Conservation (phyloP, 2,797 vertebrate genomes). For the Prunella strophiata region DNA sequence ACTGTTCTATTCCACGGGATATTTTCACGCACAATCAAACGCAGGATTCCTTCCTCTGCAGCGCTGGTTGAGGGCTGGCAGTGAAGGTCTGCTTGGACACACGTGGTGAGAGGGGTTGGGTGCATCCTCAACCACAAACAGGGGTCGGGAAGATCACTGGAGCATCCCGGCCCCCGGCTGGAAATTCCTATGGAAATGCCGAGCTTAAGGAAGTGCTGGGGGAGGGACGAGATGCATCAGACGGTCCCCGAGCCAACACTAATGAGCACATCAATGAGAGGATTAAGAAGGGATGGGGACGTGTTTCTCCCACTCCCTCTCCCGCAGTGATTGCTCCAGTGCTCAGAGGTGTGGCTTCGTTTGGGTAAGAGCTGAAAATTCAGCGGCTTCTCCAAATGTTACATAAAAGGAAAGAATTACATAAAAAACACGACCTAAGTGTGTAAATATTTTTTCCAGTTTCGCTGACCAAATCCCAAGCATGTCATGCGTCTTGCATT, state of each 20-base stretch:
- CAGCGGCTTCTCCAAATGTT: conserved; percentile 47
- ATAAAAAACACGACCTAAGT: conserved; percentile 14
- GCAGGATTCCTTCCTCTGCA: neutral
- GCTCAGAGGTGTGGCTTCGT: conserved; percentile 53
- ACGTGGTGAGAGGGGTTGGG: neutral
- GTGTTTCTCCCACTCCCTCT: neutral
- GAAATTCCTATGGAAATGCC: neutral
- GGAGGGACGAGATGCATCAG: conserved; percentile 5
- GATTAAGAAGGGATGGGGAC: conserved; percentile 7
- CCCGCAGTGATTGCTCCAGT: neutral
- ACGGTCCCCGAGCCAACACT: neutral
- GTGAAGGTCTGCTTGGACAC: neutral
- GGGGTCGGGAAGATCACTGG: neutral
- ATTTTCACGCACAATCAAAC: neutral
- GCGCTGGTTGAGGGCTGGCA: neutral
- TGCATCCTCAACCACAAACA: neutral
- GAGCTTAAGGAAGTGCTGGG: neutral
- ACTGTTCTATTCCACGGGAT: neutral
- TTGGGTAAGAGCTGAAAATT: conserved; percentile 28
- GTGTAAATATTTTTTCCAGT: conserved; percentile 55
- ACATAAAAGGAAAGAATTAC: conserved; percentile 63
- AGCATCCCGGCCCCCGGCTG: neutral
- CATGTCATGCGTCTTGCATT: conserved; percentile 19
- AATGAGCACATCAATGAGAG: conserved; percentile 17
- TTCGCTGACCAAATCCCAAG: conserved; percentile 54